Evolutionary conservation across 2,888 invertebrate species (phyloP).

Genomic region (Exocentrus adspersus): DNA sequence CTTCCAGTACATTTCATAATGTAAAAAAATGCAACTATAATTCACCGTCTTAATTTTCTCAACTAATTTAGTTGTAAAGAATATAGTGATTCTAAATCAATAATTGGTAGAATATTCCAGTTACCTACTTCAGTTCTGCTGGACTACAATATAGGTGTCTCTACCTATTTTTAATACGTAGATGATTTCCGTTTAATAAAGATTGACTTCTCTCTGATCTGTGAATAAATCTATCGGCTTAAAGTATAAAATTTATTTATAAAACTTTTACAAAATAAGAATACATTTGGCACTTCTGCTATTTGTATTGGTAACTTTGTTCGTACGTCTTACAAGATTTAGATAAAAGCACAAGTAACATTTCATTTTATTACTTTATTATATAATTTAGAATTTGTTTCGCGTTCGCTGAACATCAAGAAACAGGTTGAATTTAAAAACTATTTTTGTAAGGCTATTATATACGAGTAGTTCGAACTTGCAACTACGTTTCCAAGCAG

Average conservation of each 20-base stretch:
- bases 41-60: too few species aligned
- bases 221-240: constrained; percentile 31
- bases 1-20: not conserved
- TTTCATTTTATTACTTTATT: constrained; percentile 11
- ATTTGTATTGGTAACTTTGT: constrained; percentile 31
- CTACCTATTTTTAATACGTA: too few species aligned
- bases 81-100: too few species aligned
- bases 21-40: too few species aligned
- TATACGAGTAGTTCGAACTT: not conserved
- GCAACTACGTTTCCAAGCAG: not conserved
- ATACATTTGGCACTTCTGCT: constrained; percentile 32
- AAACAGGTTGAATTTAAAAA: not conserved
- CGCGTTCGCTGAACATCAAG: not conserved
- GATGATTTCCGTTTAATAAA: too few species aligned
- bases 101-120: too few species aligned
- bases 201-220: not conserved
- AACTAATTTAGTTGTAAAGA: too few species aligned
- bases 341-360: constrained; percentile 10
- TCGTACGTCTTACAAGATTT: constrained; percentile 6
- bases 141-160: too few species aligned
- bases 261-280: constrained; percentile 36
- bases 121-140: too few species aligned
- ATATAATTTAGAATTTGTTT: constrained; percentile 9
- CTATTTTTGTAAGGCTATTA: constrained; percentile 7
- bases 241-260: constrained; percentile 36